Conservation (phyloP, 1,140 invertebrate genomes). For the Diabrotica undecimpunctata region DNA sequence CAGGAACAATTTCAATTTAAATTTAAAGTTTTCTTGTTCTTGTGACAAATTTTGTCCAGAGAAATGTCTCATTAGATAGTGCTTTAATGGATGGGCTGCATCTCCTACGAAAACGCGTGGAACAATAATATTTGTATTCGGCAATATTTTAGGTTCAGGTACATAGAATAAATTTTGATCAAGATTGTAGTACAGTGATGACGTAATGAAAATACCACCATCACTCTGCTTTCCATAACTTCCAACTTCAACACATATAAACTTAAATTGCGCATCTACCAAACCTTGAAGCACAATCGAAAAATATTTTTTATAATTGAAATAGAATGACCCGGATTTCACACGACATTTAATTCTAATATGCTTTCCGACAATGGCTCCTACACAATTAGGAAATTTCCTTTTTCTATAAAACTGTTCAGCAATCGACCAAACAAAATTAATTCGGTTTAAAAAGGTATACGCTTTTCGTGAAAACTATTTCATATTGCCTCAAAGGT, state of each 20-base stretch:
- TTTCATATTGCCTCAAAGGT: too few relatives aligned
- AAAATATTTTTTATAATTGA: conserved; percentile 12
- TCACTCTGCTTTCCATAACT: too few relatives aligned
- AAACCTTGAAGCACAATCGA: conserved; percentile 43
- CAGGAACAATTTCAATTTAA: too few relatives aligned
- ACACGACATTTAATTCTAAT: conserved; percentile 7
- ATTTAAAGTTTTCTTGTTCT: conserved; percentile 46
- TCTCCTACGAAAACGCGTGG: conserved; percentile 44
- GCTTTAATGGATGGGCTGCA: conserved; percentile 46
- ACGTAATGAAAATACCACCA: too few relatives aligned
- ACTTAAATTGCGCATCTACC: conserved; percentile 50
- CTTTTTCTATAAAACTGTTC: conserved; percentile 8
- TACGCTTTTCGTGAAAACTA: too few relatives aligned
- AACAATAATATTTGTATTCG: conserved; percentile 30
- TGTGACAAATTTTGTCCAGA: too few relatives aligned
- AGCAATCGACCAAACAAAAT: conserved; percentile 7
- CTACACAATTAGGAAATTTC: conserved; percentile 5
- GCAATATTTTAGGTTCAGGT: conserved; percentile 15
- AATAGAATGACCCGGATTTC: conserved; percentile 9
- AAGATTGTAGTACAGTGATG: conserved; percentile 10
- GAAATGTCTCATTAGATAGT: conserved; percentile 47
- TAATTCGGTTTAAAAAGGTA: too few relatives aligned
- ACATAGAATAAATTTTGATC: conserved; percentile 18
- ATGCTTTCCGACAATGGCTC: conserved; percentile 1
- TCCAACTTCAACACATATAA: too few relatives aligned